These are phyloP conservation scores for Colletes collaris DNA, from an alignment of 2,888 invertebrate species.

Conservation along the genomic window DNA sequence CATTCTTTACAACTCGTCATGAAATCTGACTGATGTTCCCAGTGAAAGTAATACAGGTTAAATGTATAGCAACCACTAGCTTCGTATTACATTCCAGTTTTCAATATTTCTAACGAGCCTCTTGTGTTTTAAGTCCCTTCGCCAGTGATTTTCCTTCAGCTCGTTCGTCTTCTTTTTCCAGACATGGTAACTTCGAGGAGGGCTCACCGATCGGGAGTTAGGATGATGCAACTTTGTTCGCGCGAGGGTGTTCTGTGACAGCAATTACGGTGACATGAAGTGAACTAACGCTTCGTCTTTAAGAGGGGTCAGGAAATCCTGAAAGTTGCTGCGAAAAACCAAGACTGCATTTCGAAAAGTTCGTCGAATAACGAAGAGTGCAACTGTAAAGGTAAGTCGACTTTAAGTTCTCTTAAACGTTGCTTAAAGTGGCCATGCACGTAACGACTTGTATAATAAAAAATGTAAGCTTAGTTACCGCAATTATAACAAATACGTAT, in stretches of 20 bases:
- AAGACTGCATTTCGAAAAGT: constrained; percentile 27
- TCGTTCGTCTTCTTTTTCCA: constrained; percentile 41
- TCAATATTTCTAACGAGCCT: no score
- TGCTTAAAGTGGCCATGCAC: neutral
- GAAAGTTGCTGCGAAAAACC: constrained; percentile 40
- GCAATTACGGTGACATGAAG: constrained; percentile 59
- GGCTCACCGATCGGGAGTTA: constrained; percentile 39
- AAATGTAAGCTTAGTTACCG: no score
- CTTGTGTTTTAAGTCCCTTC: neutral
- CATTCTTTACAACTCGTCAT: no score
- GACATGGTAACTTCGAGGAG: constrained; percentile 58
- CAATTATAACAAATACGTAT: no score
- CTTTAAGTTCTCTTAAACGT: neutral
- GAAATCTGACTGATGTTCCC: no score
- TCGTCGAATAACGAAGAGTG: constrained; percentile 31
- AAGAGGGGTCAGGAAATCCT: constrained; percentile 45
- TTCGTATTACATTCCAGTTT: no score
- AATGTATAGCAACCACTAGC: no score
- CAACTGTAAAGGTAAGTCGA: constrained; percentile 48
- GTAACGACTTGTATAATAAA: no score
- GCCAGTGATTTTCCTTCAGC: neutral
- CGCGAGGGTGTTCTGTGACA: constrained; percentile 63
- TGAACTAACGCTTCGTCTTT: constrained; percentile 52
- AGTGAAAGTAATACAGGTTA: no score
- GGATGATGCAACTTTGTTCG: constrained; percentile 50